phyloP scores from a whole-genome alignment of 1,140 invertebrate species.

The Pseudomyrmex gracilis region DNA sequence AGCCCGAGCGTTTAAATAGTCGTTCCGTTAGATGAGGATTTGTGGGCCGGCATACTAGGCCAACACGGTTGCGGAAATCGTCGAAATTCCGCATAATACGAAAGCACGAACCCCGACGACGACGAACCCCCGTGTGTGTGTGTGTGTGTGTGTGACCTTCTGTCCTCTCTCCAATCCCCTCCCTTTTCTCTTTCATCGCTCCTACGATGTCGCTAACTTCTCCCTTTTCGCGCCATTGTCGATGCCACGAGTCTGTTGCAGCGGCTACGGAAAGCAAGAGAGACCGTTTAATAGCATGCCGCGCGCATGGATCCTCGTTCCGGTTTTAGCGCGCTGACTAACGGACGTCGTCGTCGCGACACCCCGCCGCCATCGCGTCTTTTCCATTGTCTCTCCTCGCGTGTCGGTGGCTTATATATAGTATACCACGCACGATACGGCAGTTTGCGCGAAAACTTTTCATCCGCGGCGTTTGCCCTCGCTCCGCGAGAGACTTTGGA shows the following conservation, averaged over 20 bases:
- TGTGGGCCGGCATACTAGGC: constrained; percentile 64
- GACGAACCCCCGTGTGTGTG: no score
- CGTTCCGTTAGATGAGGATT: constrained; percentile 56
- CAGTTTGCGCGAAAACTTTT: constrained; percentile 46
- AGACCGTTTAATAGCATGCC: constrained; percentile 69
- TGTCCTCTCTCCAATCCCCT: not conserved
- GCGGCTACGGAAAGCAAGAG: constrained; percentile 2
- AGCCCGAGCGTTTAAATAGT: constrained; percentile 65
- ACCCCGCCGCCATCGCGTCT: constrained; percentile 2
- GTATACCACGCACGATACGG: constrained; percentile 10
- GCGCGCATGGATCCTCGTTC: constrained; percentile 64
- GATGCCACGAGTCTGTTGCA: constrained; percentile 43
- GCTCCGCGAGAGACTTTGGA: constrained; percentile 23
- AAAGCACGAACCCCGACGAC: constrained; percentile 17
- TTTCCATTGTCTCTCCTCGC: constrained; percentile 46
- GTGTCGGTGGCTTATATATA: not conserved
- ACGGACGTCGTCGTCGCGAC: constrained; percentile 42
- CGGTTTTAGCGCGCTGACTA: constrained; percentile 66
- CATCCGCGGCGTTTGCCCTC: constrained; percentile 2
- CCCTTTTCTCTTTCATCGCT: not conserved
- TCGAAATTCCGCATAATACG: constrained; percentile 57
- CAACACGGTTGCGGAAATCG: constrained; percentile 7
- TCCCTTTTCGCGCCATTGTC: constrained; percentile 37
- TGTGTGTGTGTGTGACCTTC: not conserved
- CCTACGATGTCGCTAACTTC: not conserved